Evolutionary conservation across 2,113 vertebrate genomes (phyloP), one percentile per base, ranked within the genome.

Genomic region (Atrichornis clamosus): DNA sequence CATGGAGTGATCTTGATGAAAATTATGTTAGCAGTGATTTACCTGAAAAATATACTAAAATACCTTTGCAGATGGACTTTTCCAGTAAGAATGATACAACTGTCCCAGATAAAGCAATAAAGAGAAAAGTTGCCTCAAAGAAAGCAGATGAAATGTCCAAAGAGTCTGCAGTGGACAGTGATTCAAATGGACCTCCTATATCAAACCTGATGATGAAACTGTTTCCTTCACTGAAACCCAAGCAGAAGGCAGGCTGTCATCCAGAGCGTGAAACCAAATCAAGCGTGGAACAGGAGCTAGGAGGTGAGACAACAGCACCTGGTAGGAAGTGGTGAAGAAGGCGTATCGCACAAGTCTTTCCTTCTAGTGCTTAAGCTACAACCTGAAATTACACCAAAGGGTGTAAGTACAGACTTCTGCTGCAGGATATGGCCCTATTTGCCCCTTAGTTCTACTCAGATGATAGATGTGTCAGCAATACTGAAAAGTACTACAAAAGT

Each of bases 1-100:
- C 99, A 3, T 99, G 99, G 99, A 98, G 98, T 20, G 99, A 99
- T 86, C 93, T 98, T 41, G 99, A 99, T 52, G 98, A 99, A 78
- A 94, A 97, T 81, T 96, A 83, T 17, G 77, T 89, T 88, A 91
- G 84, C 27, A 64, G 90, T 82, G 91, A 93, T 65, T 78, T 94
- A 64, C 91, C 91, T 93, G 81, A 89, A 82, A 88, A 95, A 52
- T 89, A 93, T 18, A 46, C 52, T 79, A 74, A 89, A 81, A 76
- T 56, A 39, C 84, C 85, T 85, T 65, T 82, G 14, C 93, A 95
- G 85, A 72, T 17, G 16, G 83, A 89, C 33, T 88, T 56, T 79
- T 75, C 73, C 23, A 82, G 41, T 84, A 93, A 81, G 65, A 95
- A 76, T 90, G 79, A 97, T 55, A 44, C 37, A 13, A 14, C 41